Conservation (phyloP, 2,888 invertebrate genomes). For the Synergus gifuensis region DNA sequence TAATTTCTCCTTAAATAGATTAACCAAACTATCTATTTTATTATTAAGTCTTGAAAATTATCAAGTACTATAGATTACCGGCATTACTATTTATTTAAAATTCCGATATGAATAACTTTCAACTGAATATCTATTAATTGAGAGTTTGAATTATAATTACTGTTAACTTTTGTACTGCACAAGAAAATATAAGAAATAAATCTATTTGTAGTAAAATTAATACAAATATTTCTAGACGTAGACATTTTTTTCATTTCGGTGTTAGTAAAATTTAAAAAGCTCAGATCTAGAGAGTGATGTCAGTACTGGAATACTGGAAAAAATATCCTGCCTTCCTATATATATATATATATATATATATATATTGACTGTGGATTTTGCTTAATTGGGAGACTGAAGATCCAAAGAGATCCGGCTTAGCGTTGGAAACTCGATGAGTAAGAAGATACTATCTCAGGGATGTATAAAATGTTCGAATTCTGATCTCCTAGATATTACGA, state of each 20-base stretch:
- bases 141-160: too few species aligned
- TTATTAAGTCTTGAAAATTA: not conserved
- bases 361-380: not conserved
- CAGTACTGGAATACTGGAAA: not conserved
- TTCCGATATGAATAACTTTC: not conserved
- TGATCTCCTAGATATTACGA: slow-evolving; percentile 44
- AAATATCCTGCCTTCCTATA: too few species aligned
- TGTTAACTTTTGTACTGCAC: too few species aligned
- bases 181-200: too few species aligned
- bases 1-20: too few species aligned
- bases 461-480: slow-evolving; percentile 35
- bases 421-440: slow-evolving; percentile 58
- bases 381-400: not conserved
- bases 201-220: too few species aligned
- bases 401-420: slow-evolving; percentile 56
- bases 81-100: not conserved
- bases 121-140: too few species aligned
- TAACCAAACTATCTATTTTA: not conserved
- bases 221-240: too few species aligned
- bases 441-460: slow-evolving; percentile 43
- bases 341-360: too few species aligned
- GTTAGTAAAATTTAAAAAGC: too few species aligned
- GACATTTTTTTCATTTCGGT: too few species aligned
- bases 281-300: too few species aligned
- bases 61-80: not conserved